Evolutionary conservation across 1,140 invertebrate genomes (phyloP).

Genomic region (Aphelinus certus): DNA sequence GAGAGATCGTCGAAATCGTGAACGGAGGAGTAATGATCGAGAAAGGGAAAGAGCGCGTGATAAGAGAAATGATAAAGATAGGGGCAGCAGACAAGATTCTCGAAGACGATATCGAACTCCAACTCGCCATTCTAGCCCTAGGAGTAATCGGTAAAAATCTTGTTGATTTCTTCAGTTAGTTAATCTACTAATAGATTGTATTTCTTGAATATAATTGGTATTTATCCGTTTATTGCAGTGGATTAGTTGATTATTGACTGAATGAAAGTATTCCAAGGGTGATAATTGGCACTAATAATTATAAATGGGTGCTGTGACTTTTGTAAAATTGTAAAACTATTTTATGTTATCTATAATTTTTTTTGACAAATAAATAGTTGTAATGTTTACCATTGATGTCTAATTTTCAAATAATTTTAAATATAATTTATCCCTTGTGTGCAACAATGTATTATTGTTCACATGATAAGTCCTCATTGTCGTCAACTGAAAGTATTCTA

Average conservation of each 20-base stretch:
- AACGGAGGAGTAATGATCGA: slow-evolving; percentile 49
- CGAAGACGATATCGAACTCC: slow-evolving; percentile 53
- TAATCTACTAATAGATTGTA: too few relatives aligned
- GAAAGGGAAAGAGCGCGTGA: slow-evolving; percentile 47
- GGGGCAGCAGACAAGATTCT: slow-evolving; percentile 51
- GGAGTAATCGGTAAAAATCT: slow-evolving; percentile 29
- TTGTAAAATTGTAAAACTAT: slow-evolving; percentile 30
- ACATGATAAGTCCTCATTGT: too few relatives aligned
- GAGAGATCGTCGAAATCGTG: slow-evolving; percentile 55
- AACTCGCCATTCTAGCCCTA: slow-evolving; percentile 45
- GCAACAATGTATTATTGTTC: too few relatives aligned
- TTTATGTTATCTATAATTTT: slow-evolving; percentile 35
- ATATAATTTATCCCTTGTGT: too few relatives aligned
- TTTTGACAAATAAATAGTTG: slow-evolving; percentile 35
- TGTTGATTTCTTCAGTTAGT: background rate
- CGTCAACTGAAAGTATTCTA: too few relatives aligned
- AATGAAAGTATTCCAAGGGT: slow-evolving; percentile 6
- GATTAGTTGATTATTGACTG: slow-evolving; percentile 39
- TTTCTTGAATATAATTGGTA: too few relatives aligned
- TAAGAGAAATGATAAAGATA: slow-evolving; percentile 40
- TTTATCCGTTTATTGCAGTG: slow-evolving; percentile 26
- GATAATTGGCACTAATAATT: slow-evolving; percentile 23
- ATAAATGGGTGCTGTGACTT: slow-evolving; percentile 31
- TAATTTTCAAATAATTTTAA: too few relatives aligned
- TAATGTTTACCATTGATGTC: slow-evolving; percentile 10